Percentiles rank a stretch among this genome's conserved stretches.
Evolutionary conservation across 2,113 vertebrate species (phyloP).

Genomic region (Alligator mississippiensis): DNA sequence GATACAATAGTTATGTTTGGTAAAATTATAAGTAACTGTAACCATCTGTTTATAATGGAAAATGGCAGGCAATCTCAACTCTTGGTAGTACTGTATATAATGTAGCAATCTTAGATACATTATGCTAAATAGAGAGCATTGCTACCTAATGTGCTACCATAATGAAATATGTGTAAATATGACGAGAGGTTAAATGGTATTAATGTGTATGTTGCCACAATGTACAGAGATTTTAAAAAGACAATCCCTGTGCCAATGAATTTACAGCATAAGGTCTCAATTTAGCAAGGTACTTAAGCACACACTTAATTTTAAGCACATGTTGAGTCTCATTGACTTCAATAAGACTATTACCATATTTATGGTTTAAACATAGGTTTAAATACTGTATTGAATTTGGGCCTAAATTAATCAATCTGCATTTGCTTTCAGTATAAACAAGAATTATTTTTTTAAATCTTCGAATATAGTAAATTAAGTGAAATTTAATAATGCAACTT

Average conservation of each 20-base stretch:
- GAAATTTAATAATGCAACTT: background rate
- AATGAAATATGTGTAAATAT: too few species aligned
- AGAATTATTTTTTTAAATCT: background rate
- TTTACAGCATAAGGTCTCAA: background rate
- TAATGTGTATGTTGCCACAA: background rate
- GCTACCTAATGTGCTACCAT: too few species aligned
- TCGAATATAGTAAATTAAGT: background rate
- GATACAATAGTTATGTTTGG: too few species aligned
- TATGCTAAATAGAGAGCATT: too few species aligned
- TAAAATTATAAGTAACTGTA: too few species aligned
- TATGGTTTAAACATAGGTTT: background rate
- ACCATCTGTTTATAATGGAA: too few species aligned
- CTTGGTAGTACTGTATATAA: too few species aligned
- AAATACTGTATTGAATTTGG: background rate
- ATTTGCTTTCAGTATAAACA: background rate
- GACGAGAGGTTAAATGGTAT: too few species aligned
- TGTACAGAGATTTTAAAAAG: background rate
- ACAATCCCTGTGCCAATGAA: background rate
- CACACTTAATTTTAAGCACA: background rate
- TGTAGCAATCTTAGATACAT: too few species aligned
- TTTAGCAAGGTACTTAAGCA: background rate
- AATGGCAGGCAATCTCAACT: too few species aligned
- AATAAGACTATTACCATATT: background rate
- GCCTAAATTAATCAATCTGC: background rate
- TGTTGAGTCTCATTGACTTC: background rate